Evolutionary conservation across 2,113 vertebrate genomes (phyloP).

Genomic region (Cnemophilus loriae): DNA sequence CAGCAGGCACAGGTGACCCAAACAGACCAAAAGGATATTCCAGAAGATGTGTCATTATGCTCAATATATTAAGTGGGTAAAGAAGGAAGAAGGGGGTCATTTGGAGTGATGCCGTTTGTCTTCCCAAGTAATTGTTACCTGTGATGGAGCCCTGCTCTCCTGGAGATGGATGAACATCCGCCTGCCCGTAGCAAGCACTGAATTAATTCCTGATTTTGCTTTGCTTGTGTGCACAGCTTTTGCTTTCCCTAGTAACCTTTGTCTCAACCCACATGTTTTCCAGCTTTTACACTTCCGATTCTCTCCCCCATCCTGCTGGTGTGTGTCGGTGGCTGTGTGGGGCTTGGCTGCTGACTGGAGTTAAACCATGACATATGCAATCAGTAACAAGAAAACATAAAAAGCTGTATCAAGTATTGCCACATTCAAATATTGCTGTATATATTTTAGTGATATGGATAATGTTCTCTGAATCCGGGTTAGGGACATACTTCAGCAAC

Average conservation of each 20-base stretch:
- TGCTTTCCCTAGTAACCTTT: not conserved
- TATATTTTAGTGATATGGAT: not conserved
- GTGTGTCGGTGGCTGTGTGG: rapidly evolving
- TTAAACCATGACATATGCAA: not conserved
- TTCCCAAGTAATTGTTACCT: not conserved
- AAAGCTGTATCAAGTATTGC: not conserved
- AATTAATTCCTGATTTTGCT: not conserved
- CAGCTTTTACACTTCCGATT: rapidly evolving
- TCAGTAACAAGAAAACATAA: not conserved
- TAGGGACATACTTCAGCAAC: not conserved
- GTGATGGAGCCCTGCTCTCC: not conserved
- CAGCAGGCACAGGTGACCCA: not conserved
- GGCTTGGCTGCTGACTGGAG: not conserved
- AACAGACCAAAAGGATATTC: not conserved
- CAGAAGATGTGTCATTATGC: not conserved
- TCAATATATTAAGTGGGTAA: not conserved
- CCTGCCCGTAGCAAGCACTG: not conserved
- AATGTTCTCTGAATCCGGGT: not conserved
- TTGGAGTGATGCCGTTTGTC: not conserved
- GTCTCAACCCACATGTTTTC: not conserved
- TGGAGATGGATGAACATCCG: not conserved
- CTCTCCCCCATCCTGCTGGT: not conserved
- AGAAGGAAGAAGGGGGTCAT: not conserved
- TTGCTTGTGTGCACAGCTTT: not conserved
- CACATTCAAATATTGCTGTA: not conserved